Conservation (phyloP, 2,797 vertebrate genomes). For the Lagothrix lagotricha region DNA sequence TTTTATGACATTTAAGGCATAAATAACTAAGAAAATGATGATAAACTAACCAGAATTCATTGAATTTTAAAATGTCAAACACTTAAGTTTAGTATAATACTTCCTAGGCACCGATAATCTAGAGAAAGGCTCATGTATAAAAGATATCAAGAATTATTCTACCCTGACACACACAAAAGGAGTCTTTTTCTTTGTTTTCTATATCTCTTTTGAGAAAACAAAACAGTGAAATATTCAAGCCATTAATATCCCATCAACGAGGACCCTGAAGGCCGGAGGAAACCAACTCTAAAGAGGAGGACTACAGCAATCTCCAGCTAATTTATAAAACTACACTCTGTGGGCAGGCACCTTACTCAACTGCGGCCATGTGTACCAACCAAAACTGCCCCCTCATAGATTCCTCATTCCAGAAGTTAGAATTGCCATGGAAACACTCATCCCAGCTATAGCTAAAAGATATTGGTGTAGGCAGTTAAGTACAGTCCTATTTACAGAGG, state of each 20-base stretch:
- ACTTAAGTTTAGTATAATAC: background rate
- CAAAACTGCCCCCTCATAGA: conserved; percentile 10
- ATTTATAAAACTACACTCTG: background rate
- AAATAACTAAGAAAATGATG: conserved; percentile 37
- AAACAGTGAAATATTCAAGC: background rate
- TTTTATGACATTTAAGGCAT: conserved; percentile 1
- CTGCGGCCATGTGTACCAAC: background rate
- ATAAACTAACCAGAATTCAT: conserved; percentile 40
- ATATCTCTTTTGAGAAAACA: background rate
- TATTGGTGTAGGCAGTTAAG: background rate
- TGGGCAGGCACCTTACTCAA: background rate
- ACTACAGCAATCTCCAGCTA: background rate
- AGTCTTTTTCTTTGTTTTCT: conserved; percentile 23
- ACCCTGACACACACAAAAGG: background rate
- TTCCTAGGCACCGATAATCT: background rate
- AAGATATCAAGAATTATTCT: background rate
- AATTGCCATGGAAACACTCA: conserved; percentile 61
- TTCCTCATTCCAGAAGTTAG: conserved; percentile 32
- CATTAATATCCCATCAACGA: background rate
- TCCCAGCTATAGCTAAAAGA: conserved; percentile 27
- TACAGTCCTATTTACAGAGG: background rate
- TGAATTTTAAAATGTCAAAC: conserved; percentile 33
- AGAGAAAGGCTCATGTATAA: background rate
- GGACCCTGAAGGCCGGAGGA: background rate
- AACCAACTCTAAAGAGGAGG: background rate